Percentiles rank a stretch among this genome's conserved stretches.
phyloP scores from a whole-genome alignment of 2,113 vertebrate genomes.

The Hypanus sabinus region DNA sequence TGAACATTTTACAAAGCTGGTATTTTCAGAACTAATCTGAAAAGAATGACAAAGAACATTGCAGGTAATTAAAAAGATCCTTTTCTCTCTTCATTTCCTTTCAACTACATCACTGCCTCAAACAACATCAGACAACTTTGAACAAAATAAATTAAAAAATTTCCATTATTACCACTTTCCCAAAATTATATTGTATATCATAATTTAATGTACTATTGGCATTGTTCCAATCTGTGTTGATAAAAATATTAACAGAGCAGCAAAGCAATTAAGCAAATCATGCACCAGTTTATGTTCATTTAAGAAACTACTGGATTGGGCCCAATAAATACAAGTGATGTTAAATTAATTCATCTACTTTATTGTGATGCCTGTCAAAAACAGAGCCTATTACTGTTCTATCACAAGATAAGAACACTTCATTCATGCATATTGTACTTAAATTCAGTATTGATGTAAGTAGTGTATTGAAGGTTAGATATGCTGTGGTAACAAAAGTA shows the following conservation, averaged over 20 bases:
- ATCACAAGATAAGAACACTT: slow-evolving; percentile 23
- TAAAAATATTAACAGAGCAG: neutral
- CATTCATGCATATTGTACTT: slow-evolving; percentile 23
- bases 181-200: neutral
- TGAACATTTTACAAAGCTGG: neutral
- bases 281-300: neutral
- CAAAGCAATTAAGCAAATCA: neutral
- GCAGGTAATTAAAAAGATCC: neutral
- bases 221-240: neutral
- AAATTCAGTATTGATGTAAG: slow-evolving; percentile 10
- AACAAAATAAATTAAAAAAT: neutral
- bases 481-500: neutral
- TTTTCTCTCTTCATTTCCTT: neutral
- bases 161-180: neutral
- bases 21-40: neutral
- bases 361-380: slow-evolving; percentile 12
- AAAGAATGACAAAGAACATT: neutral
- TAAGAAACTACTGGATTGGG: neutral
- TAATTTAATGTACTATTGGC: neutral
- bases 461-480: neutral
- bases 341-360: neutral
- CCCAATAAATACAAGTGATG: neutral
- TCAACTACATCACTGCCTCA: neutral
- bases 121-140: neutral
- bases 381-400: slow-evolving; percentile 2